Percentiles rank a stretch among this genome's conserved stretches.
Conservation (phyloP, 1,140 invertebrate species). For the Drosophila elegans region DNA sequence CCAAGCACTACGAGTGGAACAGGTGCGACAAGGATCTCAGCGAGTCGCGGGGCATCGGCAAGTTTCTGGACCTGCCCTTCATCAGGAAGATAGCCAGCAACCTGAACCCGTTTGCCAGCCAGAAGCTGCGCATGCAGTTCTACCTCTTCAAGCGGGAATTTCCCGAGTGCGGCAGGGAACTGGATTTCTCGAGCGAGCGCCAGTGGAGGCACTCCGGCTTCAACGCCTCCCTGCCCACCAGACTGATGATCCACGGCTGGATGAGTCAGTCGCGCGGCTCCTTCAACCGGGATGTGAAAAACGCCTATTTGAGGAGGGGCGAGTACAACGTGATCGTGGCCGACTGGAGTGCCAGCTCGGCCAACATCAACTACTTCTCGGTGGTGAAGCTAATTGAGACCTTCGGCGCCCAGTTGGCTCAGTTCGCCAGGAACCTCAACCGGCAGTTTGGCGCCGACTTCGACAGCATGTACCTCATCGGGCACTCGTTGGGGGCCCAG, state of each 20-base stretch:
- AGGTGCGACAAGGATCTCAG: constrained; percentile 74
- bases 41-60: constrained; percentile 52
- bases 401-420: constrained; percentile 78
- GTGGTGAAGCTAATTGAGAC: constrained; percentile 85
- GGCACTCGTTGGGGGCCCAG: constrained; percentile 94
- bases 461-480: constrained; percentile 90
- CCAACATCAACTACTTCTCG: constrained; percentile 85
- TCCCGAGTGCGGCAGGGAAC: constrained; percentile 63
- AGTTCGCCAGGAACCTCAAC: constrained; percentile 70
- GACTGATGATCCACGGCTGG: constrained; percentile 82
- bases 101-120: constrained; percentile 61
- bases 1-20: constrained; percentile 62
- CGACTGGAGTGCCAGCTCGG: constrained; percentile 87
- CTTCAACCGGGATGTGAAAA: constrained; percentile 77
- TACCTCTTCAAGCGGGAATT: constrained; percentile 69
- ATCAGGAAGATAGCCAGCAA: constrained; percentile 71
- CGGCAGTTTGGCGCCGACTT: constrained; percentile 47
- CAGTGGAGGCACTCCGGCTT: constrained; percentile 49
- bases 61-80: constrained; percentile 67
- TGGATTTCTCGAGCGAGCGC: constrained; percentile 41
- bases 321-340: constrained; percentile 88
- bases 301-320: constrained; percentile 86
- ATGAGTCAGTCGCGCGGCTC: constrained; percentile 81
- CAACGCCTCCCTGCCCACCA: constrained; percentile 69
- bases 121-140: constrained; percentile 67